Evolutionary conservation across 2,888 invertebrate species (phyloP).

Genomic region (Polia nebulosa): DNA sequence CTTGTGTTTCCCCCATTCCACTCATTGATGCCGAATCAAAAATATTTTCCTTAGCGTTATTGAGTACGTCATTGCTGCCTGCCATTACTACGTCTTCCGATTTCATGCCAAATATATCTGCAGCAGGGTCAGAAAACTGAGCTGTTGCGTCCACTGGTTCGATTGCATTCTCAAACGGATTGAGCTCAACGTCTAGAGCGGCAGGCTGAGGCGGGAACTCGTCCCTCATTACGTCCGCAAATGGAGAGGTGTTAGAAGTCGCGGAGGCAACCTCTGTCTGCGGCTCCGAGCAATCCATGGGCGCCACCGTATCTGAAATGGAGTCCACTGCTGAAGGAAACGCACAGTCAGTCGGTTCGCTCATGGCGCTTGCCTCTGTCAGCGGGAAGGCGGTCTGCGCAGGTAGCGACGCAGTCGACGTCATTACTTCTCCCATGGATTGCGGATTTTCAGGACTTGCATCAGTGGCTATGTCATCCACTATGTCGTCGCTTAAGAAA

Average conservation of each 20-base stretch:
- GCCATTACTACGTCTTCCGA: constrained; percentile 70
- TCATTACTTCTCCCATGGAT: constrained; percentile 71
- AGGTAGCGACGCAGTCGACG: constrained; percentile 54
- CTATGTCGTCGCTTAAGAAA: constrained; percentile 91
- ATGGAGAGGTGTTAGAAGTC: constrained; percentile 79
- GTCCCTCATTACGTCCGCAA: constrained; percentile 74
- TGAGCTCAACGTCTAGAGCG: constrained; percentile 74
- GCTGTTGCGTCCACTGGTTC: constrained; percentile 60
- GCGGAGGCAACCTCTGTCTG: constrained; percentile 64
- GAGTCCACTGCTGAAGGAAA: constrained; percentile 36
- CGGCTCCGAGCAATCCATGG: constrained; percentile 85
- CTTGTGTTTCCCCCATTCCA: constrained; percentile 51
- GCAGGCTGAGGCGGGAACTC: constrained; percentile 63
- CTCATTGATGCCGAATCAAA: constrained; percentile 57
- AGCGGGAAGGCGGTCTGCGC: constrained; percentile 27
- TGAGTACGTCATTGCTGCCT: constrained; percentile 63
- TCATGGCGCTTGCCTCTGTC: constrained; percentile 17
- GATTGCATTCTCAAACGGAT: constrained; percentile 80
- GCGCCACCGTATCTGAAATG: constrained; percentile 66
- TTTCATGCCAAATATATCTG: constrained; percentile 74
- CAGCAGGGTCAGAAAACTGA: constrained; percentile 63
- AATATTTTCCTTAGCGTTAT: constrained; percentile 56
- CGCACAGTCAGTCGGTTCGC: constrained; percentile 1
- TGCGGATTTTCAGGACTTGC: constrained; percentile 60
- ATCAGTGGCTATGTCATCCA: constrained; percentile 77